Conservation (phyloP, 2,888 invertebrate genomes). For the Ecdyonurus torrentis region DNA sequence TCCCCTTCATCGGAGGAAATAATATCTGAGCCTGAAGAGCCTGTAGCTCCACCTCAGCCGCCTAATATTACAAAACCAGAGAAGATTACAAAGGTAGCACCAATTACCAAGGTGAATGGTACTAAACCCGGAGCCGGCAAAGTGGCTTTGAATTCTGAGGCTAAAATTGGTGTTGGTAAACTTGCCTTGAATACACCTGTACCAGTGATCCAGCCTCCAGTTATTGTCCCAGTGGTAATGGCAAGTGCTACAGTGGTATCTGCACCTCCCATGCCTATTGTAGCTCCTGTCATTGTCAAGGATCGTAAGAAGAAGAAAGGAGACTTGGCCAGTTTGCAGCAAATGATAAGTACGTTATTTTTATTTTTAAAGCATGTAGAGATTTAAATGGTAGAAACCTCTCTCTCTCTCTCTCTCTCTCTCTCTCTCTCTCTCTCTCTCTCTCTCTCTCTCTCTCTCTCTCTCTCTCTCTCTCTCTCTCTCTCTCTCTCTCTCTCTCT, state of each 20-base stretch:
- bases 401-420: too few relatives aligned
- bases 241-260: background rate
- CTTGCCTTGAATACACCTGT: background rate
- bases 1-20: background rate
- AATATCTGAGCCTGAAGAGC: background rate
- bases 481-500: too few relatives aligned
- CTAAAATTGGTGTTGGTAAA: background rate
- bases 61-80: background rate
- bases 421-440: too few relatives aligned
- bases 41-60: background rate
- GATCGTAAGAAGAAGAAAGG: slow-evolving; percentile 41
- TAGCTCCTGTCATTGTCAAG: slow-evolving; percentile 15
- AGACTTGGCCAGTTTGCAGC: slow-evolving; percentile 32
- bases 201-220: background rate
- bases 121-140: background rate
- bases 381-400: too few relatives aligned
- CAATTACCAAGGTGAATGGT: background rate
- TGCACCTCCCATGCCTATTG: background rate
- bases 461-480: too few relatives aligned
- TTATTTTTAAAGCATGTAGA: too few relatives aligned
- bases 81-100: background rate
- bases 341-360: slow-evolving; percentile 25
- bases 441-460: too few relatives aligned
- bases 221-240: background rate
- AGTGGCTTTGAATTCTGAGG: background rate